Percentiles rank a stretch among this genome's conserved stretches.
phyloP scores from a whole-genome alignment of 2,888 invertebrate species.

The Tortricodes alternella region DNA sequence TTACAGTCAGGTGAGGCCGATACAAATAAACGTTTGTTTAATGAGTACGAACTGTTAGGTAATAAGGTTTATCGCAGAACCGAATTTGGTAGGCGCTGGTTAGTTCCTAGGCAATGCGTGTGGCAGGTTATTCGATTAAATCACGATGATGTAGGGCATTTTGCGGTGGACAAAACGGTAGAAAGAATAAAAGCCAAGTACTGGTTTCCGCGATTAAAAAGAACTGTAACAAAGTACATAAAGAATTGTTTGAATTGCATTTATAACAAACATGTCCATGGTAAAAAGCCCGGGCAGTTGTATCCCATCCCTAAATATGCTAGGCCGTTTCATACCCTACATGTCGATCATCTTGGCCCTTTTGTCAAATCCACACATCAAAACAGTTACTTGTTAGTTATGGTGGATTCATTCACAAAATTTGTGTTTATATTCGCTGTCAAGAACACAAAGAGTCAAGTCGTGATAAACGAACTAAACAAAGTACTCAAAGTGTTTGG shows the following conservation, averaged over 20 bases:
- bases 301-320: neutral
- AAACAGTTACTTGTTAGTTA: neutral
- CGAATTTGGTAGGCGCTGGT: neutral
- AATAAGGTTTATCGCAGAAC: neutral
- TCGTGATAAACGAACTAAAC: neutral
- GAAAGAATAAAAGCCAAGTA: neutral
- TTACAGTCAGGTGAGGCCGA: neutral
- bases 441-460: neutral
- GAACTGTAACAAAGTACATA: neutral
- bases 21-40: neutral
- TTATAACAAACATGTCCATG: neutral
- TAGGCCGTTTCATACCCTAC: neutral
- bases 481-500: neutral
- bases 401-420: neutral
- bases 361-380: neutral
- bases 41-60: neutral
- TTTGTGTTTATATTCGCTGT: neutral
- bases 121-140: neutral
- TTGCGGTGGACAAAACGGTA: neutral
- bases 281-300: neutral
- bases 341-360: neutral
- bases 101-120: neutral
- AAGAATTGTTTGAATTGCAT: neutral
- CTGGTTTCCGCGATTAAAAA: neutral
- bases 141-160: neutral